Evolutionary conservation across 2,888 invertebrate species (phyloP).

Genomic region (Elysia crispata): DNA sequence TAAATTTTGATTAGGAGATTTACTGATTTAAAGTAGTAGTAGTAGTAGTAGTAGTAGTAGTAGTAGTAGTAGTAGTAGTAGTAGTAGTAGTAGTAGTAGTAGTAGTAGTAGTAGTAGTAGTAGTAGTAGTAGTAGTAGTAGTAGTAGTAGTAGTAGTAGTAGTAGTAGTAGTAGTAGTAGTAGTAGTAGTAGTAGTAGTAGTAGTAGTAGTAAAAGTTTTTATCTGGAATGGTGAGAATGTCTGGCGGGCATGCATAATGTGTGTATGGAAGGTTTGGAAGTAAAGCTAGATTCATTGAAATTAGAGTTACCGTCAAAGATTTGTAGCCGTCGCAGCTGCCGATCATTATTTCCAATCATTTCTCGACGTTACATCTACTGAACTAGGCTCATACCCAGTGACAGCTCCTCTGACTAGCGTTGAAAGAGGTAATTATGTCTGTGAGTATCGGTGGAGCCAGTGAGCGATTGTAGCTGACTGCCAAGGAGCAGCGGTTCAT

Average conservation of each 20-base stretch:
- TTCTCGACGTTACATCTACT: too few relatives aligned
- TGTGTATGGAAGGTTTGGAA: too few relatives aligned
- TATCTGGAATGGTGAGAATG: not conserved
- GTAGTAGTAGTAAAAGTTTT: constrained; percentile 1
- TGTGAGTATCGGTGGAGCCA: too few relatives aligned
- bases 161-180: not conserved
- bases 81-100: constrained; percentile 9
- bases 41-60: not conserved
- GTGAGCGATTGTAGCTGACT: too few relatives aligned
- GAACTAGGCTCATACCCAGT: too few relatives aligned
- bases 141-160: not conserved
- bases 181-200: constrained; percentile 4
- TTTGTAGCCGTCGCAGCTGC: constrained; percentile 10
- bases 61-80: not conserved
- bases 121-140: not conserved
- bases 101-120: constrained; percentile 14
- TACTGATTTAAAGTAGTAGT: not conserved
- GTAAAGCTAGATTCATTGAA: too few relatives aligned
- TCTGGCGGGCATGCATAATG: not conserved
- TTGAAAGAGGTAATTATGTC: too few relatives aligned
- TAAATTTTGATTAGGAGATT: too few relatives aligned
- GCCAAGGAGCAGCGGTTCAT: too few relatives aligned
- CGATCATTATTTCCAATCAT: too few relatives aligned
- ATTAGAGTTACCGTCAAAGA: too few relatives aligned
- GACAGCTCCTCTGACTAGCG: too few relatives aligned